phyloP scores from a whole-genome alignment of 2,113 vertebrate species.

The Leucoraja erinaceus region DNA sequence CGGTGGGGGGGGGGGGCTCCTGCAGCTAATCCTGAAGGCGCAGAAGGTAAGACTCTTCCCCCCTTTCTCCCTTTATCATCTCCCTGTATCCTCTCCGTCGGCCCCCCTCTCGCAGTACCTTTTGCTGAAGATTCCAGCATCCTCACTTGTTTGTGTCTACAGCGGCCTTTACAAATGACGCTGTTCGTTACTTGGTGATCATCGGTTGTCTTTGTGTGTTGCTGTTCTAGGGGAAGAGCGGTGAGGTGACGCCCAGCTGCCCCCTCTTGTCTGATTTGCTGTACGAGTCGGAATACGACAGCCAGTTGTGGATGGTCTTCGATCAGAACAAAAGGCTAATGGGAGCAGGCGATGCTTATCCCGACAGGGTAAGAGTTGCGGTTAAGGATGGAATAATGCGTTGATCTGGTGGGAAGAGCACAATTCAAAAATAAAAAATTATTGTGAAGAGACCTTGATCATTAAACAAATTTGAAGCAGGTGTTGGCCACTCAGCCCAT shows the following conservation, averaged over 20 bases:
- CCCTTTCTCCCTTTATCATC: no score
- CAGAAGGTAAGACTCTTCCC: no score
- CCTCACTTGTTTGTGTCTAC: no score
- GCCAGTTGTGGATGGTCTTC: slow-evolving; percentile 37
- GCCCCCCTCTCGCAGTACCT: no score
- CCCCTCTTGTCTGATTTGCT: slow-evolving; percentile 27
- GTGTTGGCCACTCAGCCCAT: no score
- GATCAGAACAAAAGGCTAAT: slow-evolving; percentile 37
- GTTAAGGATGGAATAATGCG: not conserved
- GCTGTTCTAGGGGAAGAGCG: not conserved
- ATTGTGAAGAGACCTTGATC: not conserved
- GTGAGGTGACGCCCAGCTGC: slow-evolving; percentile 37
- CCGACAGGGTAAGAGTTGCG: slow-evolving; percentile 13
- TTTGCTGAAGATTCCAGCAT: no score
- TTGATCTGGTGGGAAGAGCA: not conserved
- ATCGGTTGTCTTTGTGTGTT: not conserved
- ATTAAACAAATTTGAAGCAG: no score
- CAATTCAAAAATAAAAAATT: not conserved
- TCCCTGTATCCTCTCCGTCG: no score
- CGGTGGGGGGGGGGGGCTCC: no score
- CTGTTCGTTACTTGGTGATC: not conserved
- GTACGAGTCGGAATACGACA: slow-evolving; percentile 38
- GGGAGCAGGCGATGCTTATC: slow-evolving; percentile 36
- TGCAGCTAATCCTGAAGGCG: no score
- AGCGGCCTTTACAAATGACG: not conserved